phyloP scores from a whole-genome alignment of 2,888 invertebrate genomes.

The Hyles lineata region DNA sequence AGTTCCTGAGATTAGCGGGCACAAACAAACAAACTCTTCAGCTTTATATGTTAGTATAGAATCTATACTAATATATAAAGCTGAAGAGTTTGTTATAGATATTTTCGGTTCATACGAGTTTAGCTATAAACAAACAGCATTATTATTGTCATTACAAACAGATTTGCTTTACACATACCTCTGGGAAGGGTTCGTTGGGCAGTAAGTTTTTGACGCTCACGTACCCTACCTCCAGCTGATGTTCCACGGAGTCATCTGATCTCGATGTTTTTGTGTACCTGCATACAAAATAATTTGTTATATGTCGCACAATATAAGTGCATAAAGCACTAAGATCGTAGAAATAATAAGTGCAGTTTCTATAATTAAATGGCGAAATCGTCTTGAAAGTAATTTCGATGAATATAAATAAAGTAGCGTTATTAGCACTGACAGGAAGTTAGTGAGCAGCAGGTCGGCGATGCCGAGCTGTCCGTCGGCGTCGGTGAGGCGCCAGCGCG shows the following conservation, averaged over 20 bases:
- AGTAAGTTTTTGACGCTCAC: constrained; percentile 97
- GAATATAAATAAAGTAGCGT: too few species aligned
- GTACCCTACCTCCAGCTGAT: constrained; percentile 97
- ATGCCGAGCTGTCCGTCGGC: constrained; percentile 99
- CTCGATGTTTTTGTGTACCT: constrained; percentile 98
- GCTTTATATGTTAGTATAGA: too few species aligned
- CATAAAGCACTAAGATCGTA: not conserved
- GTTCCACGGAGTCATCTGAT: constrained; percentile 98
- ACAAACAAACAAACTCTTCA: too few species aligned
- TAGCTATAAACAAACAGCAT: too few species aligned
- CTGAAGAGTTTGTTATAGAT: too few species aligned
- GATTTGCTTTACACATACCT: constrained; percentile 66
- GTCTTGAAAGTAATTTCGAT: too few species aligned
- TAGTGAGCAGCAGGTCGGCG: constrained; percentile 97
- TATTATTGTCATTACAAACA: not conserved
- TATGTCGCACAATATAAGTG: not conserved
- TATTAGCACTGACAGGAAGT: constrained; percentile 90
- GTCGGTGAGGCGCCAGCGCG: constrained; percentile 98
- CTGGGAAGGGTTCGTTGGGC: constrained; percentile 97
- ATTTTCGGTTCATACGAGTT: too few species aligned
- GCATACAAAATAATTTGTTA: constrained; percentile 27
- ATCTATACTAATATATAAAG: too few species aligned
- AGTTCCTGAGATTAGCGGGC: too few species aligned
- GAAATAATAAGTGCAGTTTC: too few species aligned
- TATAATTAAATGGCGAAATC: too few species aligned